A percentile compares a stretch with the other conserved stretches of the same genome.
Conservation (phyloP, 64 coral and sea anemone species). For the Anthopleura sola region DNA sequence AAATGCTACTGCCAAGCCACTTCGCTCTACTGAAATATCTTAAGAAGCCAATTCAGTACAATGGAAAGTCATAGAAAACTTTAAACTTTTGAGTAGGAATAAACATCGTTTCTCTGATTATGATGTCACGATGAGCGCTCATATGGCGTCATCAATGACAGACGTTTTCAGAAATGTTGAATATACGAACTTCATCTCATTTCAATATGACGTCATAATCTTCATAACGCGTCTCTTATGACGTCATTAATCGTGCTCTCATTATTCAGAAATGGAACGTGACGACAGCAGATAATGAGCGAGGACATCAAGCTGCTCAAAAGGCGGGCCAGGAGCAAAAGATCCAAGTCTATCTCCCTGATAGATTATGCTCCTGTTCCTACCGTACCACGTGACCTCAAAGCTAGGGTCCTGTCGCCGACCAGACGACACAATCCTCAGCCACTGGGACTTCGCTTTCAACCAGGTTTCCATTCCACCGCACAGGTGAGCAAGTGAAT, state of each 20-base stretch:
- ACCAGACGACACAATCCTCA: slow-evolving; percentile 56
- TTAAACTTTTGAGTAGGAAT: no score
- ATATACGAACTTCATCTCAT: no score
- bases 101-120: no score
- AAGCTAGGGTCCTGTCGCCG: slow-evolving; percentile 44
- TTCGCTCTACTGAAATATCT: no score
- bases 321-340: slow-evolving; percentile 2
- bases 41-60: no score
- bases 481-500: slow-evolving; percentile 23
- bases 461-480: slow-evolving; percentile 22
- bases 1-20: no score
- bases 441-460: slow-evolving; percentile 45
- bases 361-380: slow-evolving; percentile 43
- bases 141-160: no score
- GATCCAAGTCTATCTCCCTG: slow-evolving; percentile 41
- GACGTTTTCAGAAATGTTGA: no score
- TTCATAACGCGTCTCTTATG: background rate
- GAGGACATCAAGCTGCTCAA: background rate
- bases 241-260: background rate
- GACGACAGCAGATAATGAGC: background rate
- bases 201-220: no score
- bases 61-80: no score
- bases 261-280: background rate
- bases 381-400: slow-evolving; percentile 48
- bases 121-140: no score